Conservation (phyloP, 2,113 vertebrate genomes). For the Oplegnathus fasciatus region DNA sequence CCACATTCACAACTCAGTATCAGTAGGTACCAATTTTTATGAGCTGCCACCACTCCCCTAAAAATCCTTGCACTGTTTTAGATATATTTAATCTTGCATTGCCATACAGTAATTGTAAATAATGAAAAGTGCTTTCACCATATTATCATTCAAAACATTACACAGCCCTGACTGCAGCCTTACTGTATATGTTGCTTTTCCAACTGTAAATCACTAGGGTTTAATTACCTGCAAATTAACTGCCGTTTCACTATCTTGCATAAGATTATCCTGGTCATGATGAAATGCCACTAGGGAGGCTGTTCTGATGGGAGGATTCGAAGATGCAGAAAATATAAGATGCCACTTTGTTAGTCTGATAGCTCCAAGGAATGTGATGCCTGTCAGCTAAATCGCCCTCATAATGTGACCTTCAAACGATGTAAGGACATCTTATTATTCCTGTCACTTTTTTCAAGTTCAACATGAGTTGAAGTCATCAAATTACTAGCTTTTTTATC, state of each 20-base stretch:
- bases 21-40: conserved; percentile 2
- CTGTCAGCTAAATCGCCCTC: conserved; percentile 61
- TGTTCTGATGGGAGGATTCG: conserved; percentile 77
- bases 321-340: conserved; percentile 75
- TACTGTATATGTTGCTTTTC: conserved; percentile 73
- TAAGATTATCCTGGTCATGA: conserved; percentile 90
- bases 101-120: neutral
- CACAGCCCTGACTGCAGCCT: conserved; percentile 23
- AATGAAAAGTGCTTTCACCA: neutral
- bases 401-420: conserved; percentile 67
- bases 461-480: conserved; percentile 38
- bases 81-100: neutral
- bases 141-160: conserved; percentile 62
- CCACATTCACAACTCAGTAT: conserved; percentile 19
- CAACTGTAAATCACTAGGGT: conserved; percentile 86
- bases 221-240: conserved; percentile 90
- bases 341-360: conserved; percentile 68
- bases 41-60: neutral
- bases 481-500: conserved; percentile 48
- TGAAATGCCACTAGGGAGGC: conserved; percentile 84
- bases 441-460: conserved; percentile 44
- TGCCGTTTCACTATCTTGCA: conserved; percentile 90
- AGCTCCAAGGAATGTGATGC: conserved; percentile 61
- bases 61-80: conserved; percentile 11
- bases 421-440: conserved; percentile 64